phyloP scores from a whole-genome alignment of 2,113 vertebrate species.

The Condylura cristata region DNA sequence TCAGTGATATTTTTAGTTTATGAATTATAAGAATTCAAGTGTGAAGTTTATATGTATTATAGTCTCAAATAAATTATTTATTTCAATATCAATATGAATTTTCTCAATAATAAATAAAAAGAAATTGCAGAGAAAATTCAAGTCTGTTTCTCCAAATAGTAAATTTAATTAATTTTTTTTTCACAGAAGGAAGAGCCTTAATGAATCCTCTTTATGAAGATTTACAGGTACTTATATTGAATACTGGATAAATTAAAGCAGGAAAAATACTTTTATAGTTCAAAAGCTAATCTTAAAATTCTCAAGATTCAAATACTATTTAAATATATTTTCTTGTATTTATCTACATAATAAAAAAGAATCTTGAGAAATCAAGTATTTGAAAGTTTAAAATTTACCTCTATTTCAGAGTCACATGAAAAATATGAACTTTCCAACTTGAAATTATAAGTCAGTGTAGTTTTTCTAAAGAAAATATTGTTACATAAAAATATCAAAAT shows the following conservation, averaged over 20 bases:
- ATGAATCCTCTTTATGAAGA: conserved; percentile 30
- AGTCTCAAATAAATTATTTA: background rate
- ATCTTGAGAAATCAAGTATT: conserved; percentile 23
- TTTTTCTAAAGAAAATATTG: background rate
- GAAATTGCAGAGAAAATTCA: background rate
- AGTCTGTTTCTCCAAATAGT: conserved; percentile 9
- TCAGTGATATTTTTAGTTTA: background rate
- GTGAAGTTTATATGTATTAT: background rate
- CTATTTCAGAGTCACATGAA: conserved; percentile 4
- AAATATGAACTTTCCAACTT: background rate
- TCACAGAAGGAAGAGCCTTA: conserved; percentile 38
- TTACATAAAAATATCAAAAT: background rate
- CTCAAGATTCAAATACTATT: conserved; percentile 43
- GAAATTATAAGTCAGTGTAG: background rate
- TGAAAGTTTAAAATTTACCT: background rate
- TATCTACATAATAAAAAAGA: background rate
- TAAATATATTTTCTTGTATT: conserved; percentile 18
- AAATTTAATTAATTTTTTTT: conserved; percentile 26
- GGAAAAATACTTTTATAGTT: conserved; percentile 47
- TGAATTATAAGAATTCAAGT: background rate
- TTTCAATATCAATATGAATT: background rate
- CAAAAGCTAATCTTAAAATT: conserved; percentile 26
- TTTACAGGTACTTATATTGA: conserved; percentile 46
- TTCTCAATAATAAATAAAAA: conserved; percentile 45
- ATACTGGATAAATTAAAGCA: conserved; percentile 25